Base-by-base conservation (phyloP, 2,888 invertebrate species). In the Eretmocerus hayati region DNA sequence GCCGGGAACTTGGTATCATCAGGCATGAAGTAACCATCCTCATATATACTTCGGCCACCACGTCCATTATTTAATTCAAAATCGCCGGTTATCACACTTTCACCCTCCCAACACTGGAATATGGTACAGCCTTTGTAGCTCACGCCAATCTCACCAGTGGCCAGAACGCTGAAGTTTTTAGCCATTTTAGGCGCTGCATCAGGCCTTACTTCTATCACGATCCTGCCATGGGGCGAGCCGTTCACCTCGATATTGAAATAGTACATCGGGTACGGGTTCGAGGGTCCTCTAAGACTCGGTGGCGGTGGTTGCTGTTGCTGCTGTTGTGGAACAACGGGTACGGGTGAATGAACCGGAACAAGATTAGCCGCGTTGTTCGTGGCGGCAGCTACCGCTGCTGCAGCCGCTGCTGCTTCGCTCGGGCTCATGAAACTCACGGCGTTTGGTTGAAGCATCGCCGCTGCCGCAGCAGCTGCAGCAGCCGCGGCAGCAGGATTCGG, bases 101-200 rank as follows among this genome's bases (percentile, higher is more conserved):
- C 87, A 56, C 84, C 83, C 61, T 84, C 84, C 87, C 87, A 87
- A 64, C 87, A 86, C 67, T 87, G 87, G 71, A 87, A 88, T 59
- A 88, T 82, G 59, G 81, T 77, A 69, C 88, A 88, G 33, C 87
- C 87, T 60, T 84, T 84, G 71, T 87, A 88, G 38, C 87, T 85
- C 60, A 82, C 79, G 21, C 87, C 86, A 26, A 81, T 76, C 62
- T 86, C 86, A 40, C 86, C 84, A 9, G 83, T 83, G 18, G 84
- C 77, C 38, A 87, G 73, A 19, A 82, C 78, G 44, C 81, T 79
- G 66, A 88, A 88, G 71, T 87, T 87, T 65, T 84, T 84, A 23
- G 85, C 81, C 87, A 88, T 87, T 65, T 83, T 84, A 16, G 87
- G 88, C 16, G 88, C 87, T 23, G 81, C 83, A 70, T 87, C 87